A percentile compares a stretch with the other conserved stretches of the same genome.
These are phyloP conservation scores for Agriopis leucophaearia DNA, from an alignment of 2,888 invertebrate genomes.

Conservation along the genomic window DNA sequence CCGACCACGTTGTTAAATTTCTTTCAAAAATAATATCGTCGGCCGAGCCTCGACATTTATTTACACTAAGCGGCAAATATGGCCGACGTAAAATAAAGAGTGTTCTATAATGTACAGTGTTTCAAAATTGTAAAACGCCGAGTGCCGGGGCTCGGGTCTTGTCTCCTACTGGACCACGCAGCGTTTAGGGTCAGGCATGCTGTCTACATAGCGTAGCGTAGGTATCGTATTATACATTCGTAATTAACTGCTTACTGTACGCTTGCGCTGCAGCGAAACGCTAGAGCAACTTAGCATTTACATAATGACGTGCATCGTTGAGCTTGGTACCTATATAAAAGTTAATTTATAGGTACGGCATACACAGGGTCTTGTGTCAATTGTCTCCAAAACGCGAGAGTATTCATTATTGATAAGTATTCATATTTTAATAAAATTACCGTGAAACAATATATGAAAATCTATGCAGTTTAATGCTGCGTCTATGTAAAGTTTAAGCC, in stretches of 20 bases:
- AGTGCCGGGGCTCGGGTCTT: constrained; percentile 22
- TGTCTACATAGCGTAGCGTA: background rate
- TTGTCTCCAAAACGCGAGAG: too few relatives aligned
- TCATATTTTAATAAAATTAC: too few relatives aligned
- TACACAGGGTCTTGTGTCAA: background rate
- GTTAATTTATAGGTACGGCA: background rate
- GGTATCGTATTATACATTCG: background rate
- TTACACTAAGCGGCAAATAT: constrained; percentile 58
- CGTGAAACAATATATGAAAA: too few relatives aligned
- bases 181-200: background rate
- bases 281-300: background rate
- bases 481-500: too few relatives aligned
- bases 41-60: constrained; percentile 54
- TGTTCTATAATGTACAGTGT: constrained; percentile 59
- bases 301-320: too few relatives aligned
- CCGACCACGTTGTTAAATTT: constrained; percentile 46
- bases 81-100: constrained; percentile 44
- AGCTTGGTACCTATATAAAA: too few relatives aligned
- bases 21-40: constrained; percentile 51
- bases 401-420: too few relatives aligned
- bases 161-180: background rate
- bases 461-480: too few relatives aligned
- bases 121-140: constrained; percentile 23
- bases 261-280: background rate
- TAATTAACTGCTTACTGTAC: background rate